phyloP scores from a whole-genome alignment of 2,888 invertebrate genomes.

The Ormyrus rosae region DNA sequence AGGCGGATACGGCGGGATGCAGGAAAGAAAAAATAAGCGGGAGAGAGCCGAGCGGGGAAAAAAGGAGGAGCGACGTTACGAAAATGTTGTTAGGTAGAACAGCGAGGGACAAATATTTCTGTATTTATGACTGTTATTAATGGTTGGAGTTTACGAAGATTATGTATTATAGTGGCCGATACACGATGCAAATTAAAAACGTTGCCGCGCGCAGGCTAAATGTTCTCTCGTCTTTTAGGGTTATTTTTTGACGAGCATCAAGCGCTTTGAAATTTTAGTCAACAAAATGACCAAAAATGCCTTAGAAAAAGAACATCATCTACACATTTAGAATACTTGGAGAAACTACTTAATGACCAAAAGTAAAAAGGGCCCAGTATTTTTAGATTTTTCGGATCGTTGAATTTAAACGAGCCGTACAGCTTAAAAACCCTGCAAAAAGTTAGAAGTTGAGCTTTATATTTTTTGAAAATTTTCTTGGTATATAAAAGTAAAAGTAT shows the following conservation, averaged over 20 bases:
- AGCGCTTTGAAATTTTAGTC: no score
- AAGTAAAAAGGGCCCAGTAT: no score
- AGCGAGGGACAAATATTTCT: slow-evolving; percentile 53
- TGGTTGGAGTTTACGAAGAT: slow-evolving; percentile 45
- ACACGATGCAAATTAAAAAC: slow-evolving; percentile 49
- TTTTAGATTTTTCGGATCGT: no score
- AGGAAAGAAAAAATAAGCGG: slow-evolving; percentile 28
- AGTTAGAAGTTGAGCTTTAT: no score
- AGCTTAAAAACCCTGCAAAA: no score
- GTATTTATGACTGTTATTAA: slow-evolving; percentile 57
- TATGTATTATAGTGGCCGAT: slow-evolving; percentile 16
- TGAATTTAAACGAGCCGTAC: no score
- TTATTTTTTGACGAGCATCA: background rate
- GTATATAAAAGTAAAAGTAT: no score
- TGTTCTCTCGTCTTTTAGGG: slow-evolving; percentile 9
- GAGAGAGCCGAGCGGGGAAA: slow-evolving; percentile 19
- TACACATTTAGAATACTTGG: no score
- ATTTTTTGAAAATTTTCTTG: no score
- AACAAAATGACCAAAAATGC: no score
- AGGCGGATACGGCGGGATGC: background rate
- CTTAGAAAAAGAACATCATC: no score
- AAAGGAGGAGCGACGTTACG: slow-evolving; percentile 35
- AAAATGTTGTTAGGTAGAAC: slow-evolving; percentile 21
- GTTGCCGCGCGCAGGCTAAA: background rate
- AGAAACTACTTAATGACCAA: no score